phyloP scores from a whole-genome alignment of 2,797 vertebrate genomes.

The Alca torda region DNA sequence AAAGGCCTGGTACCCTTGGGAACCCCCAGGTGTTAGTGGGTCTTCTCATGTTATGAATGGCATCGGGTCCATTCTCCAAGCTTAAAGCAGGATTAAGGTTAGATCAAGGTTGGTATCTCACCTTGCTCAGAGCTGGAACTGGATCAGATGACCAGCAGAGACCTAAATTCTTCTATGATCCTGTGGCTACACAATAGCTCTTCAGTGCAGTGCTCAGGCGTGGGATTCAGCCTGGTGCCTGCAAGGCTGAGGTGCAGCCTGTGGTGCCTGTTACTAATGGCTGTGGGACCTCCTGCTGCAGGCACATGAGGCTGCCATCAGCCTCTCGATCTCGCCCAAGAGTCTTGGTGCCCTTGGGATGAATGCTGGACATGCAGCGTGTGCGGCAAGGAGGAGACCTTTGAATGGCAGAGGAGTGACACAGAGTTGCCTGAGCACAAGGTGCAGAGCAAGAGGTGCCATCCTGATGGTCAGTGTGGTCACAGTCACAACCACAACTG shows the following conservation, averaged over 20 bases:
- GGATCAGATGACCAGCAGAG: not conserved
- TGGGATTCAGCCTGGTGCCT: not conserved
- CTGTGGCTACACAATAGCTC: not conserved
- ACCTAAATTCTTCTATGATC: not conserved
- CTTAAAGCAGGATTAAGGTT: not conserved
- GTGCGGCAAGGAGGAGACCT: not conserved
- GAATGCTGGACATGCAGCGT: not conserved
- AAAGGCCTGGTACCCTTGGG: not conserved
- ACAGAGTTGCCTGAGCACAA: not conserved
- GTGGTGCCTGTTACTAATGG: fast-evolving
- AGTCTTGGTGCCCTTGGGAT: not conserved
- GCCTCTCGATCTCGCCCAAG: not conserved
- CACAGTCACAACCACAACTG: not conserved
- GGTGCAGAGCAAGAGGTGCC: not conserved
- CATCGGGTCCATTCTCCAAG: not conserved
- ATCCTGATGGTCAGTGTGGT: not conserved
- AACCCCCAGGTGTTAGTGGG: not conserved
- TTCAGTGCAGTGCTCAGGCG: not conserved
- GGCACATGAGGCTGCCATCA: not conserved
- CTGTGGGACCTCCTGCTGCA: not conserved
- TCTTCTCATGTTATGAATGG: not conserved
- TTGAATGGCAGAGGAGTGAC: not conserved
- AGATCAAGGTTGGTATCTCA: not conserved
- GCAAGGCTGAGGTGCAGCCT: not conserved
- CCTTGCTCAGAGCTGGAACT: not conserved